These are phyloP conservation scores for Drosophila micromelanica DNA, from an alignment of 1,140 invertebrate species.

Conservation along the genomic window DNA sequence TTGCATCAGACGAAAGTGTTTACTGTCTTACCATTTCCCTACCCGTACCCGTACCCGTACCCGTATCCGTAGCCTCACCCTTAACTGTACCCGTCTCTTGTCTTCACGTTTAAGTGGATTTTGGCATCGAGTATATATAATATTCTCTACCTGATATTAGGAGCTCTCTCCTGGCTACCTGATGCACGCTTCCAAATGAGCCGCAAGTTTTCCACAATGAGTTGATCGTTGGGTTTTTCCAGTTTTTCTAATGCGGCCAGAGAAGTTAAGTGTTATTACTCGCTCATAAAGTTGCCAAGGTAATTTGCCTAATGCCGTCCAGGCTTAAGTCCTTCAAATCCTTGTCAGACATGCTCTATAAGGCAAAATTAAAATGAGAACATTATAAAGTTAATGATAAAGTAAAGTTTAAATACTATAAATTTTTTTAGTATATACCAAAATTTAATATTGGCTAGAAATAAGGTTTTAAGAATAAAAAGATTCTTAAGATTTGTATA, in stretches of 20 bases:
- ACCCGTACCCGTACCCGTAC: not conserved
- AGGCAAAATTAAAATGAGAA: too few relatives aligned
- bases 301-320: slow-evolving; percentile 34
- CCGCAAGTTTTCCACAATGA: slow-evolving; percentile 80
- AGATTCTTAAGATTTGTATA: too few relatives aligned
- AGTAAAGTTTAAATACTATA: too few relatives aligned
- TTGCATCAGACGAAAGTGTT: slow-evolving; percentile 71
- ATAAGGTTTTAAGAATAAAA: too few relatives aligned
- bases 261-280: slow-evolving; percentile 62
- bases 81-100: not conserved
- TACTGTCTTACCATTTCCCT: slow-evolving; percentile 31
- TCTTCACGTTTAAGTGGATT: slow-evolving; percentile 27
- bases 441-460: too few relatives aligned
- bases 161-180: slow-evolving; percentile 8
- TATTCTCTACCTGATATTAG: slow-evolving; percentile 47
- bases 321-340: not conserved
- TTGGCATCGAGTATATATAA: slow-evolving; percentile 27
- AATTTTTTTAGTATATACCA: too few relatives aligned
- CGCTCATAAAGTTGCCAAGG: slow-evolving; percentile 38
- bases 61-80: not conserved
- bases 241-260: slow-evolving; percentile 13
- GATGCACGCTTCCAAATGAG: slow-evolving; percentile 43
- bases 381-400: too few relatives aligned
- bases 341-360: too few relatives aligned
- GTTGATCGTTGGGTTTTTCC: slow-evolving; percentile 60